Conservation (phyloP, 2,113 vertebrate genomes). For the Todiramphus saurophagus region DNA sequence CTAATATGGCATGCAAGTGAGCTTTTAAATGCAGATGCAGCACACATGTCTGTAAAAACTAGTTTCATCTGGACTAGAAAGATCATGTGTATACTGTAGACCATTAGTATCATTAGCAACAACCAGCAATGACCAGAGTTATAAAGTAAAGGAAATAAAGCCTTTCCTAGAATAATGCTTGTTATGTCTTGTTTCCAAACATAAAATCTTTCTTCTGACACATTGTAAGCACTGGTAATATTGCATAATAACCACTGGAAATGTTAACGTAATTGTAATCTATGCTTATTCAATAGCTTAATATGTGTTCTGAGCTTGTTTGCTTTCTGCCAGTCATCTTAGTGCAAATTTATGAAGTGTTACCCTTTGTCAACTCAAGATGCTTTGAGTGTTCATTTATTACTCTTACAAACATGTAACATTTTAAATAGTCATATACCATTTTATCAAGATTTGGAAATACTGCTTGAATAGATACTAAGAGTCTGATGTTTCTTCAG, state of each 20-base stretch:
- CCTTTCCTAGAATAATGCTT: background rate
- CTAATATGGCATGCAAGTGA: background rate
- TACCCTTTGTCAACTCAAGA: background rate
- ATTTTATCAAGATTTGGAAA: background rate
- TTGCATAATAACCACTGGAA: background rate
- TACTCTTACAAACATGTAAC: background rate
- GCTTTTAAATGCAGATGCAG: background rate
- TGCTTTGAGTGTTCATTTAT: background rate
- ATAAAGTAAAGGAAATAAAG: background rate
- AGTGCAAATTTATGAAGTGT: fast-evolving
- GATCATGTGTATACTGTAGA: background rate
- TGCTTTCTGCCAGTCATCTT: background rate
- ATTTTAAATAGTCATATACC: background rate
- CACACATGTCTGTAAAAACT: background rate
- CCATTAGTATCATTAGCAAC: background rate
- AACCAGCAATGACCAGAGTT: background rate
- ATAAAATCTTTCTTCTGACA: background rate
- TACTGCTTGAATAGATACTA: background rate
- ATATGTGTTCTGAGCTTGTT: background rate
- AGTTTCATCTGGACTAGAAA: background rate
- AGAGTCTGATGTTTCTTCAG: background rate
- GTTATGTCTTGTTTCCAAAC: background rate
- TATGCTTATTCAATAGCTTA: background rate
- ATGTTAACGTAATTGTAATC: background rate
- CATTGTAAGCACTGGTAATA: background rate